phyloP scores from a whole-genome alignment of 1,140 invertebrate genomes.

The Polypedilum vanderplanki region DNA sequence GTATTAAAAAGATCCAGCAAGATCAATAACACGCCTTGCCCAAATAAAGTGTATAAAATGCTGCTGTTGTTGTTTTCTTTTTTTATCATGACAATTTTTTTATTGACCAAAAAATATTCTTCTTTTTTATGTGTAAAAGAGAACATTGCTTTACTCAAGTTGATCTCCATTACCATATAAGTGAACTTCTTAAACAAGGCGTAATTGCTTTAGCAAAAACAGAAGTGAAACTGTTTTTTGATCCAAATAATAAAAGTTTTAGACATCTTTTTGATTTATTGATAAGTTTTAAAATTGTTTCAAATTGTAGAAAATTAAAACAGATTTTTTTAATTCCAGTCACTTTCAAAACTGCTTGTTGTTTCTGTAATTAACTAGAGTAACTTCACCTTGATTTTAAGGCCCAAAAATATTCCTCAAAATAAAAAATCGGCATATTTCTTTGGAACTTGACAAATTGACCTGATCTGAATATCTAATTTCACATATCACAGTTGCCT shows the following conservation, averaged over 20 bases:
- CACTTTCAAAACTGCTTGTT: too few relatives aligned
- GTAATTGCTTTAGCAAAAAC: background rate
- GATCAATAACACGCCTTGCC: slow-evolving; percentile 25
- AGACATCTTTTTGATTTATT: too few relatives aligned
- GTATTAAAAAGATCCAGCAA: slow-evolving; percentile 24
- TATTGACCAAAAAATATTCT: background rate
- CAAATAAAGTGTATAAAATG: slow-evolving; percentile 1
- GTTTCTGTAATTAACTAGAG: too few relatives aligned
- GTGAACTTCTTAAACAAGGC: too few relatives aligned
- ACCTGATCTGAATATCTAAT: slow-evolving; percentile 18
- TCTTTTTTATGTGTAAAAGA: background rate
- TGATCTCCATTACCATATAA: background rate
- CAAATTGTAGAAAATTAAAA: too few relatives aligned
- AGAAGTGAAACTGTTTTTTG: background rate
- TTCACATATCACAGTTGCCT: too few relatives aligned
- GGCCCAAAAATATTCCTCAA: too few relatives aligned
- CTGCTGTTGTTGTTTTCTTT: background rate
- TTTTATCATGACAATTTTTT: background rate
- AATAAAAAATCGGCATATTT: too few relatives aligned
- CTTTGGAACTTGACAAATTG: background rate
- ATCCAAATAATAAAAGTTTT: too few relatives aligned
- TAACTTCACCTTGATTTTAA: too few relatives aligned
- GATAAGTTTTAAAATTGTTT: too few relatives aligned
- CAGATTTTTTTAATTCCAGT: background rate
- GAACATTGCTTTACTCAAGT: background rate